Conservation (phyloP, 2,113 vertebrate genomes). For the Tor tambroides region DNA sequence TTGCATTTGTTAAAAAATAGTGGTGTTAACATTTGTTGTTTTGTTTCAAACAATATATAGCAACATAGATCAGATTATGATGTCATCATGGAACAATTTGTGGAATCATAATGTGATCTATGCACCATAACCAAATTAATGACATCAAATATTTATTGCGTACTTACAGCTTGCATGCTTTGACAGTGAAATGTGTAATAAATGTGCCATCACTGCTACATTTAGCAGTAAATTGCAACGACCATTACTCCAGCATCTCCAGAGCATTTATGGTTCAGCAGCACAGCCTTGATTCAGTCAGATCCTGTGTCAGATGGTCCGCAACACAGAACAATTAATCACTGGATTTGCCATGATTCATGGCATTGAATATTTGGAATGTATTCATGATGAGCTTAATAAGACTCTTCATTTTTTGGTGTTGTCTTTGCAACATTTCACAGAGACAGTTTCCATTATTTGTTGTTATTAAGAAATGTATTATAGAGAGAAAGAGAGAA, state of each 20-base stretch:
- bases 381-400: not conserved
- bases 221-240: not conserved
- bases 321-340: not conserved
- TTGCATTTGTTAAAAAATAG: too few species aligned
- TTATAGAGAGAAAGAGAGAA: not conserved
- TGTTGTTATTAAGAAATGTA: not conserved
- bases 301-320: slow-evolving; percentile 5
- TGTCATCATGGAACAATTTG: not conserved
- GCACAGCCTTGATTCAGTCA: not conserved
- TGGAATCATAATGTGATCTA: not conserved
- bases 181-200: not conserved
- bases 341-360: not conserved
- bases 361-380: not conserved
- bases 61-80: too few species aligned
- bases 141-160: not conserved
- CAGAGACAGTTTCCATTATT: not conserved
- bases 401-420: not conserved
- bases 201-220: not conserved
- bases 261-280: not conserved
- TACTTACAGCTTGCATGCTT: not conserved
- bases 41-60: too few species aligned
- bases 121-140: not conserved
- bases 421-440: not conserved
- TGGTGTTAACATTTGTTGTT: too few species aligned
- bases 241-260: not conserved